Evolutionary conservation across 2,113 vertebrate genomes (phyloP), one percentile per base, ranked within the genome.

Genomic region (Alces alces): DNA sequence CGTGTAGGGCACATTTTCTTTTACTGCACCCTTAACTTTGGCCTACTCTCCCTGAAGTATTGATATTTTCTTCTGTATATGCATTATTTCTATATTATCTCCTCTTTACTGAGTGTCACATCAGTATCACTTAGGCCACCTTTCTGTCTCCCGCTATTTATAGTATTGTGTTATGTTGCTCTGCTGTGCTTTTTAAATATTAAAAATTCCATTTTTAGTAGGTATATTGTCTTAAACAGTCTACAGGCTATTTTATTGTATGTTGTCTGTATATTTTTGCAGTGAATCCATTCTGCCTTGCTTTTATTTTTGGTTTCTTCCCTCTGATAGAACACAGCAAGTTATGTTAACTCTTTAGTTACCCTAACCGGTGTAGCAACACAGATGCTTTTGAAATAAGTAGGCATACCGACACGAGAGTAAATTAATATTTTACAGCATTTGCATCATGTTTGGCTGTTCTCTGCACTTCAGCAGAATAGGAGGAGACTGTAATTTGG

Each of bases 401-500:
- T 45, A 96, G 52, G 89, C 57, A 87, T 87, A 36, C 55, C 50
- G 39, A 4, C 6, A 33, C 3, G 54, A 94, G 80, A 95, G 96
- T 96, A 97, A 97, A 97, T 95, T 97, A 97, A 97, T 98, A 96
- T 98, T 97, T 97, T 97, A 96, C 76, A 95, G 83, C 89, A 85
- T 98, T 98, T 89, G 84, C 95, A 96, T 97, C 97, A 92, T 89
- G 90, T 93, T 95, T 97, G 95, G 82, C 95, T 96, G 91, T 90
- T 93, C 92, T 92, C 91, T 97, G 96, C 66, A 95, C 95, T 98
- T 95, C 86, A 96, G 94, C 76, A 95, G 86, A 97, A 70, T 89
- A 95, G 93, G 83, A 97, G 94, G 95, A 93, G 97, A 76, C 73
- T 95, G 97, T 97, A 97, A 98, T 97, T 97, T 98, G 97, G 96